Evolutionary conservation across 2,888 invertebrate species (phyloP), one percentile per base, ranked within the genome.

Genomic region (Loripinus fragilis): DNA sequence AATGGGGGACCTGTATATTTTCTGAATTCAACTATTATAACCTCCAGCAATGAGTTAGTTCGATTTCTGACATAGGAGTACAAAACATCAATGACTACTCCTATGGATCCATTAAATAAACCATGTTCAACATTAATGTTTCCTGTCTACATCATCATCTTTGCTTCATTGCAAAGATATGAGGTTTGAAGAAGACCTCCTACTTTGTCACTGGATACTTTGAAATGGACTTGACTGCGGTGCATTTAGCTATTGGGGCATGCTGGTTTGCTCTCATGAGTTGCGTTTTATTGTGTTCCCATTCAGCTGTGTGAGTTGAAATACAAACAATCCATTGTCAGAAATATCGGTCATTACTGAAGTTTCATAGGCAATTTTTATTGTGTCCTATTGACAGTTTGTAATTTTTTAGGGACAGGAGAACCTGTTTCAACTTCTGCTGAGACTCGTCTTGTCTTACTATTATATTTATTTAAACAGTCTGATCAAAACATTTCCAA

Each of bases 1-100:
- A 65, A 80, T 76, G 23, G 85, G 78, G 25, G 80, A n/a, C 85
- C 85, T 52, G 66, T 67, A 35, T 80, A 78, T 33, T 71, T 79
- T 0, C 7, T 17, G 71, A 83, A 85, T 17, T 78, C 66, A 17
- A 87, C 85, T 75, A 86, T 82, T 20, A 48, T 20, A 15, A 48
- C 48, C 3, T 48, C 48, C 55, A 8, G 8, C 81, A 81, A 76
- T 67, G 74, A 80, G 20, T 80, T 72, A 30, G n/a, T n/a, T n/a
- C n/a, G n/a, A n/a, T n/a, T n/a, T n/a, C n/a, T n/a, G n/a, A n/a
- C n/a, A n/a, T n/a, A n/a, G n/a, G n/a, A n/a, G n/a, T n/a, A n/a
- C n/a, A n/a, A n/a, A n/a, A n/a, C n/a, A n/a, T n/a, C n/a, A n/a
- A n/a, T n/a, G n/a, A n/a, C n/a, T n/a, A n/a, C n/a, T n/a, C n/a